Base-by-base conservation (phyloP, 1,140 invertebrate species). In the Ceratitis capitata region DNA sequence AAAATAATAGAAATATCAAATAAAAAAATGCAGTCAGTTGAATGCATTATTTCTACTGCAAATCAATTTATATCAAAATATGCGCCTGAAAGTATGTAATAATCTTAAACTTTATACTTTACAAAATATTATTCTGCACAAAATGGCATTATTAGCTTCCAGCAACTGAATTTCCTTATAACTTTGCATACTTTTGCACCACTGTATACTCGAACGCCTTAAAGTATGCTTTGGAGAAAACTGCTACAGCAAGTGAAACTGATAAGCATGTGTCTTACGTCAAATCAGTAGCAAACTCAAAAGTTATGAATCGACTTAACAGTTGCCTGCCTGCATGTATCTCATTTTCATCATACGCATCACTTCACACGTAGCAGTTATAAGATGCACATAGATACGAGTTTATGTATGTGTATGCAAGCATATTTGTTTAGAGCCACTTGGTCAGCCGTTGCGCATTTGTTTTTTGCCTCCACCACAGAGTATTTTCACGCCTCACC, bases 281-380 rank as follows among this genome's bases (percentile, higher is more conserved):
- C 39, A 19, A 42, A 45, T 45, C 69, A 4, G 10, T n/a, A 45
- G 4, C 69, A 78, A 45, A 26, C 9, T 14, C 23, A 19, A 78
- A 78, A 78, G 69, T 78, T 78, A 78, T 78, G 69, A 78, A 78
- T 78, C 69, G 39, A 78, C 69, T 78, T n/a, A n/a, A n/a, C n/a
- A n/a, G n/a, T n/a, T 45, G 64, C 39, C 19, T 45, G 39, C 42
- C n/a, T 42, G 1, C n/a, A 12, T 45, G 39, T 78, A 78, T 78
- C 69, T 26, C 69, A 45, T 78, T 78, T 78, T 78, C 42, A 23
- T 5, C 23, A 23, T 45, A 32, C 39, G 39, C 69, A 47, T 78
- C 69, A 78, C 69, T 78, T 78, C 69, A 78, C 69, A 78, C 69
- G 69, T 45, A 78, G 7, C 9, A 45, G 69, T n/a, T 35, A 45